Percentiles rank a stretch among this genome's conserved stretches.
Evolutionary conservation across 2,888 invertebrate genomes (phyloP).

Genomic region (Gymnocheta viridis): DNA sequence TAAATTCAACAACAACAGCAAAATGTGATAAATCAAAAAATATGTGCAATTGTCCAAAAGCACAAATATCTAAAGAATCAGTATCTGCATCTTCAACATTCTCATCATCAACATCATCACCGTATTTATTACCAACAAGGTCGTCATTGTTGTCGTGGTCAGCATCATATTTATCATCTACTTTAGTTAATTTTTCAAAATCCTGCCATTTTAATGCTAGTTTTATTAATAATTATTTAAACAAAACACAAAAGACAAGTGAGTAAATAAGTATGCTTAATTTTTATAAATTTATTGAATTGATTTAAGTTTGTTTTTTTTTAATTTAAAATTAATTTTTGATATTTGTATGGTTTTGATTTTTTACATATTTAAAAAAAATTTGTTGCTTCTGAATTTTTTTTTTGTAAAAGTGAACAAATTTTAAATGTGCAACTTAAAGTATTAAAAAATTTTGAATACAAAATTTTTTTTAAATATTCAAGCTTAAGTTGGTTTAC

Average conservation of each 20-base stretch:
- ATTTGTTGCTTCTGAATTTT: too few relatives aligned
- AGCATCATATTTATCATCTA: constrained; percentile 3
- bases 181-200: constrained; percentile 59
- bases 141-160: neutral
- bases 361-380: too few relatives aligned
- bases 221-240: constrained; percentile 60
- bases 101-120: neutral
- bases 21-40: constrained; percentile 51
- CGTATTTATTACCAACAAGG: neutral
- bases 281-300: neutral
- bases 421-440: too few relatives aligned
- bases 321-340: neutral
- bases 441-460: too few relatives aligned
- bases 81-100: constrained; percentile 16
- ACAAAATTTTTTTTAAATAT: too few relatives aligned
- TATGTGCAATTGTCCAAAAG: constrained; percentile 8
- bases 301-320: neutral
- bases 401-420: too few relatives aligned
- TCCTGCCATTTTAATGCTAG: constrained; percentile 66
- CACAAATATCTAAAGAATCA: constrained; percentile 19
- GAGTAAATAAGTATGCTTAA: constrained; percentile 42
- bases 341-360: too few relatives aligned
- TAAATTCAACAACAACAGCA: constrained; percentile 19
- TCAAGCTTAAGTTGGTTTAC: too few relatives aligned
- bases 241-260: constrained; percentile 70